Conservation (phyloP, 2,113 vertebrate genomes). For the Ornithorhynchus anatinus region DNA sequence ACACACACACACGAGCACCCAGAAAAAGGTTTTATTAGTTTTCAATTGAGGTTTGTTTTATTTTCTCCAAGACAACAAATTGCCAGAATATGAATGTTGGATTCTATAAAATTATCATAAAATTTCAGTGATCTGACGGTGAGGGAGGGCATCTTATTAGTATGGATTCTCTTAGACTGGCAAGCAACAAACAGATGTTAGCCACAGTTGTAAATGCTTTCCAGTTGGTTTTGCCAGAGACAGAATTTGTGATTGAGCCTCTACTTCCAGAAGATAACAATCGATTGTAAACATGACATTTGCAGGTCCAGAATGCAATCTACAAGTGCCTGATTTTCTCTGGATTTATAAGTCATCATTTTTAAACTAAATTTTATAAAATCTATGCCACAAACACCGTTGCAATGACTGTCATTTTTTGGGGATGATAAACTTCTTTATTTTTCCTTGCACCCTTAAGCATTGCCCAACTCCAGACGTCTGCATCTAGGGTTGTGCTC, state of each 20-base stretch:
- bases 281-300: conserved; percentile 56
- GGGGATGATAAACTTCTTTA: no score
- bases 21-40: neutral
- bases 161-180: neutral
- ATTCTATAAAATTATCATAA: no score
- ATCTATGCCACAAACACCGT: no score
- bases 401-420: no score
- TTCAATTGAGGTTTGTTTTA: neutral
- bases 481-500: no score
- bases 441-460: no score
- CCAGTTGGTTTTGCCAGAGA: conserved; percentile 34
- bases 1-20: neutral
- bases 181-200: conserved; percentile 22
- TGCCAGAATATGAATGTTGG: neutral
- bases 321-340: conserved; percentile 20
- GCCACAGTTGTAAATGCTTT: conserved; percentile 8
- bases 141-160: conserved; percentile 2
- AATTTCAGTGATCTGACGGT: neutral
- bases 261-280: conserved; percentile 42
- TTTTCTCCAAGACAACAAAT: neutral
- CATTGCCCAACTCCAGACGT: no score
- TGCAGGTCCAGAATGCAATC: conserved; percentile 41
- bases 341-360: conserved; percentile 36
- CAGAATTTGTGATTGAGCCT: conserved; percentile 54
- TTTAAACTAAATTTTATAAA: no score